Evolutionary conservation across 2,797 vertebrate genomes (phyloP).

Genomic region (Cyprinodon diabolis): DNA sequence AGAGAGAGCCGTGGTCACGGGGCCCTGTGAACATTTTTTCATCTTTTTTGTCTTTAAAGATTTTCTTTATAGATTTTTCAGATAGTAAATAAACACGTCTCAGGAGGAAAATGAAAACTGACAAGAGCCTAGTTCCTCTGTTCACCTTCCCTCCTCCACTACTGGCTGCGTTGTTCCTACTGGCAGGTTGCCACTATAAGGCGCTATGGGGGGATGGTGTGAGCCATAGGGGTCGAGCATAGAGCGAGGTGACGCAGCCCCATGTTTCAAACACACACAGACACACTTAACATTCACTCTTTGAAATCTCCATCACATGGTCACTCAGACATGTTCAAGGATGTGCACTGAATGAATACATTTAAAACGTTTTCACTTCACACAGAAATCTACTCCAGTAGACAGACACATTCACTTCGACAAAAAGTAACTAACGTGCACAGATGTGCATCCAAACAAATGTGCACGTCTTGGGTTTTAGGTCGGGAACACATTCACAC

Average conservation of each 20-base stretch:
- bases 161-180: slow-evolving; percentile 86
- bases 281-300: slow-evolving; percentile 40
- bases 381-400: slow-evolving; percentile 51
- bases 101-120: slow-evolving; percentile 95
- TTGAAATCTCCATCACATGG: slow-evolving; percentile 34
- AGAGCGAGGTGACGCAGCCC: slow-evolving; percentile 80
- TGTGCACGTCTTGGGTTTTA: slow-evolving; percentile 62
- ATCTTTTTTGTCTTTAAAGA: slow-evolving; percentile 88
- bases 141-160: slow-evolving; percentile 92
- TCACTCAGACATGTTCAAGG: slow-evolving; percentile 44
- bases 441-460: slow-evolving; percentile 32
- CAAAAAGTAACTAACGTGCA: slow-evolving; percentile 45
- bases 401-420: slow-evolving; percentile 48
- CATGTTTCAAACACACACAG: slow-evolving; percentile 76
- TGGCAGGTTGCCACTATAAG: slow-evolving; percentile 89
- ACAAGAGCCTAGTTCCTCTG: slow-evolving; percentile 93
- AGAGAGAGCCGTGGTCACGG: slow-evolving; percentile 86
- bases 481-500: slow-evolving; percentile 74
- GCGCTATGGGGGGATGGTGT: slow-evolving; percentile 88
- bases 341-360: slow-evolving; percentile 59
- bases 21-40: slow-evolving; percentile 93
- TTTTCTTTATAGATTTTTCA: slow-evolving; percentile 89
- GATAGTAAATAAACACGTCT: slow-evolving; percentile 97
- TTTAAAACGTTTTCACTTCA: slow-evolving; percentile 42
- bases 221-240: slow-evolving; percentile 81